Conservation (phyloP, 2,888 invertebrate species). For the Hirtodrosophila trivittata region DNA sequence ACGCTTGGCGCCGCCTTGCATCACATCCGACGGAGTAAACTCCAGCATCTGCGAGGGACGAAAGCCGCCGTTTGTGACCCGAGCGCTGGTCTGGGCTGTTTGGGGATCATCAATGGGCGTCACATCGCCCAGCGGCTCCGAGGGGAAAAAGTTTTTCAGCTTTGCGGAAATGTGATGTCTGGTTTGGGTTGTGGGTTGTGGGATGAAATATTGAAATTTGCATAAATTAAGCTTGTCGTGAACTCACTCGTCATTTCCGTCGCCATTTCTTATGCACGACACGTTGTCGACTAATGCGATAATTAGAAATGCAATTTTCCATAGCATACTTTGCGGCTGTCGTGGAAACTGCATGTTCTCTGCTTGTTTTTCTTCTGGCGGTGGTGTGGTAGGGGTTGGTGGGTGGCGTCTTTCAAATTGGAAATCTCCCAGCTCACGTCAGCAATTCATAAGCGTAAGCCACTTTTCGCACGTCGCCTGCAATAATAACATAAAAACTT, state of each 20-base stretch:
- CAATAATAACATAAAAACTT: conserved; percentile 67
- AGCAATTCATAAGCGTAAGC: conserved; percentile 80
- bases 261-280: conserved; percentile 82
- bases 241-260: conserved; percentile 75
- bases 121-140: conserved; percentile 43
- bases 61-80: conserved; percentile 64
- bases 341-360: conserved; percentile 2
- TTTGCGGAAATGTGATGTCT: conserved; percentile 58
- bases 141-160: conserved; percentile 68
- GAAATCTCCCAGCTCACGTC: conserved; percentile 67
- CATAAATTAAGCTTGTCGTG: conserved; percentile 60
- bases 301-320: conserved; percentile 83
- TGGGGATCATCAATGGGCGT: background rate
- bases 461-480: conserved; percentile 69
- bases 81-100: conserved; percentile 35
- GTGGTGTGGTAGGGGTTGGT: conserved; percentile 1
- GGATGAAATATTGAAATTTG: conserved; percentile 49
- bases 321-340: conserved; percentile 77
- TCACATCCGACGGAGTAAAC: conserved; percentile 77
- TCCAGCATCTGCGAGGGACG: conserved; percentile 76
- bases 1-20: conserved; percentile 42
- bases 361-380: no score
- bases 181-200: conserved; percentile 18
- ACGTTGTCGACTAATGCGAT: conserved; percentile 82
- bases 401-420: conserved; percentile 38